Base-by-base conservation (phyloP, 2,113 vertebrate species). In the Propithecus coquereli region DNA sequence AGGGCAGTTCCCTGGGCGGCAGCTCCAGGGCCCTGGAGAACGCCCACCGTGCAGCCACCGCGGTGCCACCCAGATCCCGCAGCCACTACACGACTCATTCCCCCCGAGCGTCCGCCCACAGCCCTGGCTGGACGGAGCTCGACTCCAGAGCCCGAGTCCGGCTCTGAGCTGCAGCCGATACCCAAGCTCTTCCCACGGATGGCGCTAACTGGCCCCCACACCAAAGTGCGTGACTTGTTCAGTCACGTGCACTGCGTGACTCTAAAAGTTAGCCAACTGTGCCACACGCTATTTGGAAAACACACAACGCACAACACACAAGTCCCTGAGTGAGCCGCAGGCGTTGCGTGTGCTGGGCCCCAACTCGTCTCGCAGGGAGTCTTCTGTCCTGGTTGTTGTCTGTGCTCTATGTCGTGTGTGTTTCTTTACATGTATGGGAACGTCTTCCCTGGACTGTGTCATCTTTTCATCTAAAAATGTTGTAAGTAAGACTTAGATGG, bases 291-390 rank as follows among this genome's bases (percentile, higher is more conserved):
- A 1, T 32, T 23, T 22, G 80, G 43, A 14, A 20, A 13, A 12
- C 54, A 16, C 18, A 40, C 8, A 2, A 1, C 2, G 2, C 45
- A 77, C 45, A 34, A 0, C 1, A 4, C 3, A 2, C 11, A 3
- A 0, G 34, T n/a, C 30, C 22, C 10, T 10, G 27, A 59, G 18
- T 1, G 27, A 34, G 16, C 16, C 27, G 23, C 4, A 2, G 20
- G 23, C 8, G 0, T 47, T 14, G 23, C 2, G 32, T 17, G 9
- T 34, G 40, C 27, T 34, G 5, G 25, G 32, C 63, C 34, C 57
- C 23, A 10, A 0, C 10, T 5, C 57, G 32, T 5, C 7, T 3
- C 13, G 2, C 1, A 1, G 17, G 14, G 8, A 30, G 32, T 4
- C 61, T 84, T 30, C 3, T 12, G 5, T 66, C 34, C 23, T 34